Evolutionary conservation across 1,140 invertebrate genomes (phyloP), one percentile per base, ranked within the genome.

Genomic region (Condylostylus longicornis): DNA sequence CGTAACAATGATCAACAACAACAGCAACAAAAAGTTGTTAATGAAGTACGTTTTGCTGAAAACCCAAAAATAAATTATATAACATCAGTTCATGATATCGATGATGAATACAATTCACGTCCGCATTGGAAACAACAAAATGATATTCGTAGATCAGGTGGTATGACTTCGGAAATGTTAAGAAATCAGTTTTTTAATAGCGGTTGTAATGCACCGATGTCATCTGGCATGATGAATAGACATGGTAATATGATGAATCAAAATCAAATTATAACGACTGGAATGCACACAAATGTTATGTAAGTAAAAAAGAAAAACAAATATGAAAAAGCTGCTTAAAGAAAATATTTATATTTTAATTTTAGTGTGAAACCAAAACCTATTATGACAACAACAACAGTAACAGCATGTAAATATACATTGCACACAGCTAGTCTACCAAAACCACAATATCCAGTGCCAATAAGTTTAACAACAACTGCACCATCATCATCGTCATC

Each of bases 381-480:
- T 2, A 48, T 51, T 4, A 15, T 30, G 9, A 5, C 15, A 17
- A 43, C 47, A 20, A 36, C 45, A 5, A 46, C 50, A 8, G 48
- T 47, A 17, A 47, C 53, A 36, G 59, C 46, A 22, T 64, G 68
- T 27, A 79, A 74, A 52, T 84, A 77, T 45, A 82, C 78, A 5
- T 58, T 82, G 35, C 78, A 81, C 35, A 74, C 75, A 5, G 77
- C 71, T 33, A 75, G 79, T 40, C 54, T 84, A 32, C 80, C 80
- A 0, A 56, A 69, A 33, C 79, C 79, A 0, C 77, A 82, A 49
- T 77, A 71, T 42, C 76, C 79, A 0, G 67, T 80, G 13, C 60
- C 58, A 45, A 56, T 61, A 17, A 56, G 61, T 28, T 43, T 63
- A 20, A 53, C 41, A 5, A 45, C 56, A 5, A 58, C 58, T 25